Base-by-base conservation (phyloP, 2,888 invertebrate species). In the Tanypteryx hageni region DNA sequence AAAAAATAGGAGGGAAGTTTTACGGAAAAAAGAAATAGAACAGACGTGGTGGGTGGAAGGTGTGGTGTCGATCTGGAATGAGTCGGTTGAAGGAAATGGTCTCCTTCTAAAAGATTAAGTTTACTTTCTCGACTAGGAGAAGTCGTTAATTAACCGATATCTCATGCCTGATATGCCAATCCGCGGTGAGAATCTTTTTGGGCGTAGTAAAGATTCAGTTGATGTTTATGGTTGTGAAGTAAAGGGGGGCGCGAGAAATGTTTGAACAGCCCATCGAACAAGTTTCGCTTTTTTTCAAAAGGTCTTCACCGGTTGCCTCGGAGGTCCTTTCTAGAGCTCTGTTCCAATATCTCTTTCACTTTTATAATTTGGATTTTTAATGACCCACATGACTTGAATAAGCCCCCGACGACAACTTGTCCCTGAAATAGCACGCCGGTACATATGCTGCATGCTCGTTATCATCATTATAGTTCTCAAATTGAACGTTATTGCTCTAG, bases 101-200 rank as follows among this genome's bases (percentile, higher is more conserved):
- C 86, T 31, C 14, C 44, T 44, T 31, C 18, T 82, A 16, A 61
- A 59, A 18, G 31, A 68, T 22, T 31, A 13, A 5, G 89, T 44
- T 64, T 68, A 89, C 89, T n/a, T 89, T 44, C 44, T 27, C 44
- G 44, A 44, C 44, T 83, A n/a, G 61, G 89, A 68, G 64, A 14
- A 68, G 89, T 27, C 44, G 89, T 89, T 89, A 89, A 89, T 89
- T 89, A 89, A 64, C 59, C n/a, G 64, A 68, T 89, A 89, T 64
- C 89, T 89, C 11, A 31, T 82, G 14, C 31, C 22, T 68, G 76
- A 76, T 76, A 27, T 5, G 10, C 22, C 22, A 22, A 76, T 76
- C 76, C 27, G 22, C 10, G 22, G 22, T 27, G 22, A 76, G 11
- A 76, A 27, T 76, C 13, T 27, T 14, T 76, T 76, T 27, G 13